Conservation (phyloP, 2,797 vertebrate genomes). For the Cuniculus paca region DNA sequence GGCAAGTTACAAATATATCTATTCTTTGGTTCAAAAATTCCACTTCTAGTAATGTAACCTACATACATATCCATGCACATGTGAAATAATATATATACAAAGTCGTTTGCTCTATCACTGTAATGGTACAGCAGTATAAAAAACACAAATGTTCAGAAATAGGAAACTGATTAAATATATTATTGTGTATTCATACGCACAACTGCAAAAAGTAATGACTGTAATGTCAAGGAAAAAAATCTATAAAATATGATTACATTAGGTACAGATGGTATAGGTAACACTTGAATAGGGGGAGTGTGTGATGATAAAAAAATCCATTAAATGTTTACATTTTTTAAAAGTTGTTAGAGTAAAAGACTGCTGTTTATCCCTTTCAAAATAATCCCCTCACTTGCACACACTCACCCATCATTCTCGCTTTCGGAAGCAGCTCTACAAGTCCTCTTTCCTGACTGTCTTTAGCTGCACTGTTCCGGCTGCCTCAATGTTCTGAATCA, state of each 20-base stretch:
- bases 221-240: not conserved
- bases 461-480: not conserved
- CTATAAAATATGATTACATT: not conserved
- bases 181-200: accelerated
- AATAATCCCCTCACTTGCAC: not conserved
- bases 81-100: not conserved
- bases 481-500: not conserved
- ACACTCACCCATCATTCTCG: not conserved
- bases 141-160: not conserved
- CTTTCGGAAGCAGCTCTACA: not conserved
- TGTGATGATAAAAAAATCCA: not conserved
- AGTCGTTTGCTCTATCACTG: not conserved
- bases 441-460: not conserved
- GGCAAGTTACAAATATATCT: not conserved
- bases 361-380: not conserved
- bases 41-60: not conserved
- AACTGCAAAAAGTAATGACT: not conserved
- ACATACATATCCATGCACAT: not conserved
- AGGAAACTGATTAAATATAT: not conserved
- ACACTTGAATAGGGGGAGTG: not conserved
- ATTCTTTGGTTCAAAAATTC: not conserved
- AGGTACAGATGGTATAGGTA: not conserved
- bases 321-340: not conserved
- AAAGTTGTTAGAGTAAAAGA: not conserved
- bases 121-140: not conserved